Evolutionary conservation across 1,140 invertebrate genomes (phyloP), one percentile per base, ranked within the genome.

Genomic region (Eriocheir sinensis): DNA sequence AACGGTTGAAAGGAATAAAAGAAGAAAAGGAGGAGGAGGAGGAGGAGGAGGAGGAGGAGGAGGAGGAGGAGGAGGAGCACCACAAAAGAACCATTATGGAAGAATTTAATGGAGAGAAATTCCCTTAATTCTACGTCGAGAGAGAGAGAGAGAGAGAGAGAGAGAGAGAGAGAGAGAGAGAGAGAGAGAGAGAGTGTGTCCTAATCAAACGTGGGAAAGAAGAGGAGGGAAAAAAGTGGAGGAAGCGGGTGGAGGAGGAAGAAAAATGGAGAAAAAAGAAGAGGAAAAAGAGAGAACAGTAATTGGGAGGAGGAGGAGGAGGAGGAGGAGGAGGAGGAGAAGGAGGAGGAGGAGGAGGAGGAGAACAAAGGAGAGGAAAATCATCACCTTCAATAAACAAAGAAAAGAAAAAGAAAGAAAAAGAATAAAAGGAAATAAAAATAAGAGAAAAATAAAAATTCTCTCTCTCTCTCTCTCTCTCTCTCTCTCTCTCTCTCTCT

Each of bases 381-480:
- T n/a, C n/a, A n/a, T n/a, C n/a, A n/a, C n/a, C n/a, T n/a, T n/a
- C n/a, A n/a, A n/a, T n/a, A n/a, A n/a, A n/a, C n/a, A n/a, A n/a
- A 79, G 72, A 79, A 79, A 79, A 30, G 30, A 79, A 79, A 79
- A 27, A n/a, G 34, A 80, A 2, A 81, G 34, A 34, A 81, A 34
- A 79, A 79, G 17, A 12, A 81, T 30, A 6, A 0, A 21, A 81
- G 34, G 79, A 81, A 9, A 6, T 8, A 81, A 81, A 8, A 12
- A 8, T 21, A 1, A 15, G 34, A 81, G 34, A 6, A 0, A 8
- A 81, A 8, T 2, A 81, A 81, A 30, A 34, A 85, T 32, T 12
- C 36, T 3, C 32, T 6, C 86, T 89, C 86, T 44, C 86, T 89
- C 86, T 89, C 34, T 44, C 86, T 72, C 60, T 72, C 60, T 72